Evolutionary conservation across 2,113 vertebrate genomes (phyloP).

Genomic region (Ammodytes dubius): DNA sequence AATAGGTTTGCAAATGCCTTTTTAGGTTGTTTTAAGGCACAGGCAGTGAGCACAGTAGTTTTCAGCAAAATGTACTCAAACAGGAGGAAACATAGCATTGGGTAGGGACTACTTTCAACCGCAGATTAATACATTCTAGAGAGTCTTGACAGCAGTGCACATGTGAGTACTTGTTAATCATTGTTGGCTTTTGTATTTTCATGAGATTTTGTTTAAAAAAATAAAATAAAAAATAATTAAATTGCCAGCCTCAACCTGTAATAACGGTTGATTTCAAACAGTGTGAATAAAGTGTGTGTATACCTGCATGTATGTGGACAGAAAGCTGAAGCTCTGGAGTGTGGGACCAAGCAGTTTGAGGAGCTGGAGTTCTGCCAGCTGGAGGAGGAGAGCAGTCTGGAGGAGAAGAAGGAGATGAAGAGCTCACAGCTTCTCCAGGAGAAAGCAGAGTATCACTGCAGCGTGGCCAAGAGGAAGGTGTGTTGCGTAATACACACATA

Average conservation of each 20-base stretch:
- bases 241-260: not conserved
- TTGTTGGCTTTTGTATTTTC: slow-evolving; percentile 25
- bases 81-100: not conserved
- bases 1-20: not conserved
- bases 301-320: slow-evolving; percentile 63
- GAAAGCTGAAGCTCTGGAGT: slow-evolving; percentile 93
- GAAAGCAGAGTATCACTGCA: slow-evolving; percentile 88
- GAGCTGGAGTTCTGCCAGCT: slow-evolving; percentile 99
- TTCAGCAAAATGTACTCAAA: not conserved
- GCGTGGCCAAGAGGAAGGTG: slow-evolving; percentile 92
- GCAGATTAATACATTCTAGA: not conserved
- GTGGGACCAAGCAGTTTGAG: slow-evolving; percentile 92
- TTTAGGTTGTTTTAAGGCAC: not conserved
- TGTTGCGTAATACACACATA: not conserved
- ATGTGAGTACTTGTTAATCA: not conserved
- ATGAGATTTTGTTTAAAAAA: slow-evolving; percentile 12
- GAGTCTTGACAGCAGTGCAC: not conserved
- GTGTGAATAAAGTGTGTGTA: slow-evolving; percentile 31
- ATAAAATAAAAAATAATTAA: not conserved
- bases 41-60: not conserved
- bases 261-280: slow-evolving; percentile 9
- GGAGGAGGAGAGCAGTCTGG: slow-evolving; percentile 92
- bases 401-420: slow-evolving; percentile 91
- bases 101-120: not conserved
- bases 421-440: slow-evolving; percentile 90